Percentiles rank a stretch among this genome's conserved stretches.
Evolutionary conservation across 2,888 invertebrate genomes (phyloP).

Genomic region (Mesochorus sp.): DNA sequence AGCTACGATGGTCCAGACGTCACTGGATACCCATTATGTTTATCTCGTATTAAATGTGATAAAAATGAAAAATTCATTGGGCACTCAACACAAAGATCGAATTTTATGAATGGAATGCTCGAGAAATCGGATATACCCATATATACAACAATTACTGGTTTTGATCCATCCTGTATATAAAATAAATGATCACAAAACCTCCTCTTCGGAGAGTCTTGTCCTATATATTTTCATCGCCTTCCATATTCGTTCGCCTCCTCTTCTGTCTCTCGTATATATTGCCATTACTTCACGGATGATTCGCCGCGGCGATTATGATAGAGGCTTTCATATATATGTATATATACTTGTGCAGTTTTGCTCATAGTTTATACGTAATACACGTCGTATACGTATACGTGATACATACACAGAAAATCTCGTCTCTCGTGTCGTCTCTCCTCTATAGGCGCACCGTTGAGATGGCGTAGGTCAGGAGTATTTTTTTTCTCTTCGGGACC

Average conservation of each 20-base stretch:
- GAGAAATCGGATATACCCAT: neutral
- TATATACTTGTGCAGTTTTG: no score
- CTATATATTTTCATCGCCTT: neutral
- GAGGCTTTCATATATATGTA: neutral
- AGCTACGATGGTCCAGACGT: no score
- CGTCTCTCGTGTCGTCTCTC: constrained; percentile 18
- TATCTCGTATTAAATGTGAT: no score
- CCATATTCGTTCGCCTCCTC: constrained; percentile 6
- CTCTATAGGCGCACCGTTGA: constrained; percentile 19
- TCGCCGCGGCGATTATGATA: constrained; percentile 35
- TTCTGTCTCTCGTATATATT: neutral
- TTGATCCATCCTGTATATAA: constrained; percentile 11
- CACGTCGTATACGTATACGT: neutral
- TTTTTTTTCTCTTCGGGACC: constrained; percentile 10
- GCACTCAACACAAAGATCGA: no score
- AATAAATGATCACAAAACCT: neutral
- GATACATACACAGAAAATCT: constrained; percentile 2
- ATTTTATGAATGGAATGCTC: neutral
- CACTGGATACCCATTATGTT: no score
- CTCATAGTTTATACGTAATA: constrained; percentile 9
- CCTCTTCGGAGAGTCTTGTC: neutral
- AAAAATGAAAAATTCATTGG: no score
- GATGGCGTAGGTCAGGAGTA: constrained; percentile 52
- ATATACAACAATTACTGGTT: neutral
- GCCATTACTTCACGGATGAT: constrained; percentile 51